Conservation (phyloP, 2,113 vertebrate species). For the Chloroceryle aenea region DNA sequence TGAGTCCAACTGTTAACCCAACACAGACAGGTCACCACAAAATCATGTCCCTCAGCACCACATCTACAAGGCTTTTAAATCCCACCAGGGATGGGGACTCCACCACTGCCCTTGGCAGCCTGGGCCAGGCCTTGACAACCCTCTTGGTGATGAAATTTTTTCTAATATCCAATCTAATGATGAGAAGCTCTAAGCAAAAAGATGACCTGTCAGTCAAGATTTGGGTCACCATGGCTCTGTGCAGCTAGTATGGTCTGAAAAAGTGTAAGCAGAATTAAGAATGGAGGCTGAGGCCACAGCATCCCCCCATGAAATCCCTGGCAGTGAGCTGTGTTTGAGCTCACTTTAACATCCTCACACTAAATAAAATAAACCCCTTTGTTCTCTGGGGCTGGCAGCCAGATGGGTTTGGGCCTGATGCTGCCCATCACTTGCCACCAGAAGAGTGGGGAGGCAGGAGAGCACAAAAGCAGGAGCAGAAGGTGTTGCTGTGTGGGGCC, state of each 20-base stretch:
- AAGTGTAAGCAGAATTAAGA: neutral
- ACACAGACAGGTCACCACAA: neutral
- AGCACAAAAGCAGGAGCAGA: neutral
- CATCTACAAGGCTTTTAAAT: neutral
- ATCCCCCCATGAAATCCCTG: neutral
- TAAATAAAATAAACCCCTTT: neutral
- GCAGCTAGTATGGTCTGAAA: accelerated
- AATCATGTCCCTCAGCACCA: neutral
- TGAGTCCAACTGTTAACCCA: neutral
- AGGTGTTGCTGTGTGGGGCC: neutral
- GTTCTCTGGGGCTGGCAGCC: neutral
- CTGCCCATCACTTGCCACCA: accelerated
- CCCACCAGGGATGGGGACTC: neutral
- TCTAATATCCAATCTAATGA: neutral
- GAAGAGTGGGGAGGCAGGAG: neutral
- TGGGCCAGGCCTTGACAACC: neutral
- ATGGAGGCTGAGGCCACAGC: neutral
- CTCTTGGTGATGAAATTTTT: neutral
- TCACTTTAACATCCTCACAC: neutral
- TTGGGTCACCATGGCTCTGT: neutral
- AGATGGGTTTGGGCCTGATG: neutral
- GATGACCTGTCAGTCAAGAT: neutral
- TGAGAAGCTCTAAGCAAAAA: neutral
- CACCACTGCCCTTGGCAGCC: neutral
- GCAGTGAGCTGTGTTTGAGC: neutral